These are phyloP conservation scores for Enteromius afrohamiltoni DNA, from an alignment of 2,797 vertebrate genomes.

Conservation along the genomic window DNA sequence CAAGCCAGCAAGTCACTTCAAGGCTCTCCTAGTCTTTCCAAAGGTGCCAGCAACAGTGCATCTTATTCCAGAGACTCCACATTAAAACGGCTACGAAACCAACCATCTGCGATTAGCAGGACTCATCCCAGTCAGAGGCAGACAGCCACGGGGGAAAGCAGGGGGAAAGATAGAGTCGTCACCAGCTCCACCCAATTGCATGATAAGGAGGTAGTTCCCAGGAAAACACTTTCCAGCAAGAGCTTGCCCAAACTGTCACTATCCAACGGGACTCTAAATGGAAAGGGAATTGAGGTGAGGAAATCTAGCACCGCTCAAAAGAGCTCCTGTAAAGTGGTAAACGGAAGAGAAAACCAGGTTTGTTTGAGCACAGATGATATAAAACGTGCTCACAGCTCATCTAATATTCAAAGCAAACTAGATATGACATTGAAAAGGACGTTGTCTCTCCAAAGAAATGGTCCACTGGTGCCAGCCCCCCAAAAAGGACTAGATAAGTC, in stretches of 20 bases:
- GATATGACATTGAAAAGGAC: conserved; percentile 75
- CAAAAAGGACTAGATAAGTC: conserved; percentile 73
- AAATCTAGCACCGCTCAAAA: conserved; percentile 37
- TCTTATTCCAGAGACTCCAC: conserved; percentile 75
- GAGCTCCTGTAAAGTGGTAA: conserved; percentile 60
- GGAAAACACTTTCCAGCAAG: conserved; percentile 51
- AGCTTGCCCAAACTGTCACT: conserved; percentile 66
- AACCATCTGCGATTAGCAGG: conserved; percentile 57
- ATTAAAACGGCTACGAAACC: conserved; percentile 57
- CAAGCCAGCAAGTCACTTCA: conserved; percentile 58
- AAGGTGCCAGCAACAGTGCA: conserved; percentile 57
- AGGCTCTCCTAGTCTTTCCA: conserved; percentile 17
- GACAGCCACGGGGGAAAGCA: conserved; percentile 61
- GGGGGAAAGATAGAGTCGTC: conserved; percentile 75
- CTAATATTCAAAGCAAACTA: conserved; percentile 77
- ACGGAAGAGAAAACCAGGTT: conserved; percentile 59
- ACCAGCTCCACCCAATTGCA: conserved; percentile 68
- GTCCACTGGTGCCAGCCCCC: conserved; percentile 46
- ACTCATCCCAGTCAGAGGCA: conserved; percentile 62
- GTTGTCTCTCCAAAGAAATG: conserved; percentile 79
- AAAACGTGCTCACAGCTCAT: conserved; percentile 84
- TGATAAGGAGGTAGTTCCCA: conserved; percentile 57
- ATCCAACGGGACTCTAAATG: conserved; percentile 74
- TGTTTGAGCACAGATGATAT: conserved; percentile 66
- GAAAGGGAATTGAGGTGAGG: conserved; percentile 55